Base-by-base conservation (phyloP, 2,113 vertebrate species). In the Camelus dromedarius region DNA sequence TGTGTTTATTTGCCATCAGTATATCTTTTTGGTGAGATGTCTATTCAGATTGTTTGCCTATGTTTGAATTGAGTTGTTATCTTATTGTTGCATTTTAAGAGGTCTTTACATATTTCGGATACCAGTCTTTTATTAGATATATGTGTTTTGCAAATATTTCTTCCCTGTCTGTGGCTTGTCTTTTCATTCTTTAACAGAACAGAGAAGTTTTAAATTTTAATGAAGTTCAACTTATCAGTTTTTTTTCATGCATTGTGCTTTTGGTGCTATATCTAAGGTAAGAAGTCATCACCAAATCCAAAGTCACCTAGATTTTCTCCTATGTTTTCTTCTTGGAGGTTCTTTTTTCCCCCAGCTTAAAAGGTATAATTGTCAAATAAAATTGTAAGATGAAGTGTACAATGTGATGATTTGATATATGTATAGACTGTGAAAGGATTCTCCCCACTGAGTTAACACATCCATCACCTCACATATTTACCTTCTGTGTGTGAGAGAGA, bases 101-200 rank as follows among this genome's bases (percentile, higher is more conserved):
- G 52, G 38, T 84, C 38, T 62, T 77, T 87, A 38, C 22, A 20
- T 94, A 62, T 94, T 54, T 94, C 73, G 46, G n/a, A 94, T 46
- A n/a, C 26, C 10, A 46, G 60, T 54, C 54, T 20, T 89, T 77
- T 77, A 83, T 82, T 82, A 19, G 15, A 52, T 20, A 48, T 22
- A 16, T 38, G 20, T 54, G 20, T 54, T 81, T 81, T 52, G 26
- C 46, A 73, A 89, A 73, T 73, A 82, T 95, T 90, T 84, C 76
- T 38, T 75, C 80, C 48, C 8, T 42, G 81, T 50, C 26, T 77
- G 13, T 89, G 81, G 52, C 87, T 76, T 84, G 52, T 56, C 60
- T 60, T 60, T 83, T 84, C 5, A 46, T 86, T 86, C 56, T 79
- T 79, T 81, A 82, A 82, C 28, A 64, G 46, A 76, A 52, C 26